phyloP scores from a whole-genome alignment of 2,113 vertebrate genomes.

The Isurus oxyrinchus region DNA sequence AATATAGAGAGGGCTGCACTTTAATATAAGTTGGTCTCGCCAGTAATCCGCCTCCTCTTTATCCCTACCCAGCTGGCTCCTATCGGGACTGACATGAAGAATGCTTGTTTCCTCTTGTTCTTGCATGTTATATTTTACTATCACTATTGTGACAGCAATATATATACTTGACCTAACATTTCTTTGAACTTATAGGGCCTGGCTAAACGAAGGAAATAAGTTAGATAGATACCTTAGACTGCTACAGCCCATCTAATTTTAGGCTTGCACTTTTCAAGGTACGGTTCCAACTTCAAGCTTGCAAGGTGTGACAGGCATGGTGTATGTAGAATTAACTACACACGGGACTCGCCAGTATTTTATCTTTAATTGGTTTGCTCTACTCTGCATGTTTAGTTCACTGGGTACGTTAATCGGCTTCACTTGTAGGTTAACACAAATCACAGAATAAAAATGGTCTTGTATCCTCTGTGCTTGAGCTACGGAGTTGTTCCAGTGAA shows the following conservation, averaged over 20 bases:
- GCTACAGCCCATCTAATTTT: background rate
- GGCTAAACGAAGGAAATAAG: background rate
- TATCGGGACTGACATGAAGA: conserved; percentile 68
- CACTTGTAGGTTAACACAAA: no score
- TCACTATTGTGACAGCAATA: background rate
- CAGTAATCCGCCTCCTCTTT: conserved; percentile 58
- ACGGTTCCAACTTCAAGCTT: background rate
- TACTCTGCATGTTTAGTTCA: background rate
- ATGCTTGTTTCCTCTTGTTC: conserved; percentile 49
- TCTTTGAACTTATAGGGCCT: background rate
- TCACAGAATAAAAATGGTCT: background rate
- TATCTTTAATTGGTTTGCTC: background rate
- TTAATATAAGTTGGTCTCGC: conserved; percentile 48
- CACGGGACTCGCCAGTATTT: background rate
- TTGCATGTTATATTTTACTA: background rate
- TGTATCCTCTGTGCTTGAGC: background rate
- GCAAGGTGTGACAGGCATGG: background rate
- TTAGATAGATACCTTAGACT: background rate
- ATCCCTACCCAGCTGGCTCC: conserved; percentile 68
- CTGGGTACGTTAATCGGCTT: no score
- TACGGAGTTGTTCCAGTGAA: background rate
- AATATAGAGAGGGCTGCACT: conserved; percentile 49
- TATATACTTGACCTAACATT: background rate
- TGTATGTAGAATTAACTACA: no score
- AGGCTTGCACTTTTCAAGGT: background rate